Conservation (phyloP, 2,113 vertebrate genomes). For the Saccopteryx leptura region DNA sequence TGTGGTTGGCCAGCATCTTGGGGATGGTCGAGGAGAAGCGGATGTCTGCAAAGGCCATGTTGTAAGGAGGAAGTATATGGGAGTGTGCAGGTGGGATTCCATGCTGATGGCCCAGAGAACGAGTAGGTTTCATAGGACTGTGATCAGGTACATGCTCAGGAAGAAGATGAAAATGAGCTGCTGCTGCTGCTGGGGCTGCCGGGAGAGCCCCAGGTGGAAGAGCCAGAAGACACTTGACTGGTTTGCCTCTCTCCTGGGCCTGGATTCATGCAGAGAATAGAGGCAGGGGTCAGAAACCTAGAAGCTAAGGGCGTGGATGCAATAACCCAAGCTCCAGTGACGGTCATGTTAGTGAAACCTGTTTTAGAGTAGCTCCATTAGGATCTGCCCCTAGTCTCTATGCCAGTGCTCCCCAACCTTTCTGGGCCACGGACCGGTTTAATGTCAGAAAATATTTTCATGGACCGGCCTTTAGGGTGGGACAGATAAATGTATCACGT, state of each 20-base stretch:
- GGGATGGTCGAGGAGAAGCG: slow-evolving; percentile 79
- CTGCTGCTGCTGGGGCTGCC: slow-evolving; percentile 16
- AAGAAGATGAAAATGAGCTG: slow-evolving; percentile 80
- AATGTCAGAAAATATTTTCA: too few species aligned
- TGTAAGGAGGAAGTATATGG: slow-evolving; percentile 84
- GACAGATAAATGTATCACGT: too few species aligned
- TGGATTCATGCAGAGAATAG: neutral
- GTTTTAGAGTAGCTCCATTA: neutral
- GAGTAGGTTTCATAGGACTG: slow-evolving; percentile 68
- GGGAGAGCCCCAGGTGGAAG: slow-evolving; percentile 76
- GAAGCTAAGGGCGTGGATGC: neutral
- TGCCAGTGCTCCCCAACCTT: too few species aligned
- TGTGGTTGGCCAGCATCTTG: slow-evolving; percentile 78
- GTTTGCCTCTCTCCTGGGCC: slow-evolving; percentile 60
- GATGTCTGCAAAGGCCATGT: slow-evolving; percentile 80
- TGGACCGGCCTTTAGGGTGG: too few species aligned
- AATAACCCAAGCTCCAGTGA: neutral
- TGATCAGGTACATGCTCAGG: slow-evolving; percentile 75
- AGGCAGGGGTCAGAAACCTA: neutral
- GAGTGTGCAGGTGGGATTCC: slow-evolving; percentile 61
- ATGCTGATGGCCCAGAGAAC: slow-evolving; percentile 60
- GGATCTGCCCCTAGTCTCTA: neutral
- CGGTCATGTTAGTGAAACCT: neutral
- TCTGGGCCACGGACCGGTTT: too few species aligned
- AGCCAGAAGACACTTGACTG: neutral